Evolutionary conservation across 2,113 vertebrate species (phyloP).

Genomic region (Antigone vipio): DNA sequence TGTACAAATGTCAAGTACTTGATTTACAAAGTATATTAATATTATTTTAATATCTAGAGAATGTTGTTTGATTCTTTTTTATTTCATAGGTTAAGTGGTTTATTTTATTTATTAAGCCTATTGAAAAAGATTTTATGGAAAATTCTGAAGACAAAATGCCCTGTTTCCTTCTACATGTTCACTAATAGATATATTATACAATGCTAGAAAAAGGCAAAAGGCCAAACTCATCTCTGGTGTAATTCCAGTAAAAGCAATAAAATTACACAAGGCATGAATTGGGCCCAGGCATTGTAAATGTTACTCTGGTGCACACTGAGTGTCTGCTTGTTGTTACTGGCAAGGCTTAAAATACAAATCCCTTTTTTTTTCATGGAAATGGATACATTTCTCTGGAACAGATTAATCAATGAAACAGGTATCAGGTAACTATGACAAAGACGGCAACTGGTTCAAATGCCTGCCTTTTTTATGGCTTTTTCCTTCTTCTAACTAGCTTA

Average conservation of each 20-base stretch:
- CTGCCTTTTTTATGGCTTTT: neutral
- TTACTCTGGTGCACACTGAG: constrained; percentile 63
- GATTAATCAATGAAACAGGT: constrained; percentile 59
- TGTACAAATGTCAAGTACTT: constrained; percentile 41
- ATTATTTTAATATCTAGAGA: constrained; percentile 50
- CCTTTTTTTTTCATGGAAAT: neutral
- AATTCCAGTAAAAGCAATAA: constrained; percentile 71
- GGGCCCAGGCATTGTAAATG: constrained; percentile 66
- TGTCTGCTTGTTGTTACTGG: constrained; percentile 48
- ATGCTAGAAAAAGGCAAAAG: constrained; percentile 57
- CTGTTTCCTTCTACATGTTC: constrained; percentile 31
- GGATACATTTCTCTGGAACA: constrained; percentile 42
- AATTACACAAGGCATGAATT: constrained; percentile 71
- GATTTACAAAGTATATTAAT: constrained; percentile 39
- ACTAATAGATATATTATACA: constrained; percentile 60
- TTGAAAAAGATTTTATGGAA: constrained; percentile 34
- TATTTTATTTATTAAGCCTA: constrained; percentile 34
- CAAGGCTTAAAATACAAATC: constrained; percentile 37
- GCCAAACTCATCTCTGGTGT: constrained; percentile 58
- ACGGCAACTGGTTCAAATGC: neutral
- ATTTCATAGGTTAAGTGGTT: constrained; percentile 40
- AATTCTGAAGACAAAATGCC: constrained; percentile 37
- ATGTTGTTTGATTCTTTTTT: neutral
- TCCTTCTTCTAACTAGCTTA: neutral
- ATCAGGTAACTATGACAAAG: constrained; percentile 55